Base-by-base conservation (phyloP, 2,888 invertebrate genomes). In the Eremobia ochroleuca region DNA sequence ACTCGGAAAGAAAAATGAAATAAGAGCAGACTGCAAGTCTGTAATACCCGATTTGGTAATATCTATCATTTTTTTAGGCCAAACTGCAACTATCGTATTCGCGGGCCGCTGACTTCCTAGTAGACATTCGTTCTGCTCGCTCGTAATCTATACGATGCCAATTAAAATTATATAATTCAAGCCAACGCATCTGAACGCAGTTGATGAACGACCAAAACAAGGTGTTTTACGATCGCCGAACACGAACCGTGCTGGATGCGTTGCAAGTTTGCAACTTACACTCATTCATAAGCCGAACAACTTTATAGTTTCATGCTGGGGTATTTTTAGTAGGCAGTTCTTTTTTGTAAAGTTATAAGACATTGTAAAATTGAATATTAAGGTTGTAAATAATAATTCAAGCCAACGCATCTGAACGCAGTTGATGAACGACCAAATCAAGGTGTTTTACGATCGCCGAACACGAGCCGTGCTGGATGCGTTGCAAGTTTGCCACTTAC, bases 131-230 rank as follows among this genome's bases (percentile, higher is more conserved):
- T 79, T 86, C 59, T 76, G 73, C 65, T 61, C 34, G 76, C 59
- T 74, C 73, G 65, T 78, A 89, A 89, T 87, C 83, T 85, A 82
- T 81, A 81, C 85, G 87, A 89, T 90, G 83, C 90, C 93, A 94
- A 94, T 94, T 94, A 95, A 90, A 90, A 91, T 94, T 93, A 93
- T 92, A 93, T 92, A 94, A 95, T 90, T 90, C 88, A 79, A 88
- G 84, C 79, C 87, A 85, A 88, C 82, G 83, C 86, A 75, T 88
- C 85, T 77, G 86, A 87, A 88, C 81, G 82, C 85, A 83, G 77
- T 89, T 92, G 92, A 93, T 92, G 87, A 82, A 94, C 86, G 92
- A 92, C 90, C 91, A 92, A 93, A 94, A 92, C 92, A 93, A 89
- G 85, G 82, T 85, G 87, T 87, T 93, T 94, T 91, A 94, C 83